Evolutionary conservation across 2,797 vertebrate genomes (phyloP), one percentile per base, ranked within the genome.

Genomic region (Iguana delicatissima): DNA sequence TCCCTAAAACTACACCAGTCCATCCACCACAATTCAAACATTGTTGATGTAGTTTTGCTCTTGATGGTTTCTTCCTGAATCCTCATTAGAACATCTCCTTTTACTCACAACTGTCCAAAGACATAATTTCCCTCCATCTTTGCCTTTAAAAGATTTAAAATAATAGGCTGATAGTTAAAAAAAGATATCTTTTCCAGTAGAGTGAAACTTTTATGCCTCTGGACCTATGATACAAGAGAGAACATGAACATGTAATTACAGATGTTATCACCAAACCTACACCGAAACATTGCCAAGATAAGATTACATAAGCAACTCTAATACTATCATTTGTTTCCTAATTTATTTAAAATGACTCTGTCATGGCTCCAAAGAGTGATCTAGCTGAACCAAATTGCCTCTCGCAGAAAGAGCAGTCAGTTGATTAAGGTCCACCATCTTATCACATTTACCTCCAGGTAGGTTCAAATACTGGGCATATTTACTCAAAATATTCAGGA

Each of bases 261-360:
- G 57, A 84, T 84, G 73, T 69, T 84, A 55, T 89, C 85, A 87
- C 64, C 22, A 69, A 29, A 22, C 4, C 73, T 89, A 18, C 77
- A 84, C 22, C 67, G 84, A 35, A 84, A 29, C 42, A 32, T 42
- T 67, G 62, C 83, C 73, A 35, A 89, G 72, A 84, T 62, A 64
- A 46, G 42, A 69, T 74, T 89, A 50, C 81, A 89, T 77, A 64
- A 38, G 72, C 55, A 89, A 84, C 32, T 77, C 57, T 84, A 89
- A 76, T 16, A 22, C 38, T 84, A 22, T 76, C 57, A 79, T 77
- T 67, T 64, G 64, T 84, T 84, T 84, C 62, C 82, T 84, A 67
- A 89, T 89, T 84, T 89, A 42, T 89, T 84, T 76, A 62, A 77
- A 89, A 64, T 84, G 46, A 26, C 22, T 89, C 84, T 89, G 82